These are phyloP conservation scores for Periplaneta americana DNA, from an alignment of 1,140 invertebrate genomes.

Conservation along the genomic window DNA sequence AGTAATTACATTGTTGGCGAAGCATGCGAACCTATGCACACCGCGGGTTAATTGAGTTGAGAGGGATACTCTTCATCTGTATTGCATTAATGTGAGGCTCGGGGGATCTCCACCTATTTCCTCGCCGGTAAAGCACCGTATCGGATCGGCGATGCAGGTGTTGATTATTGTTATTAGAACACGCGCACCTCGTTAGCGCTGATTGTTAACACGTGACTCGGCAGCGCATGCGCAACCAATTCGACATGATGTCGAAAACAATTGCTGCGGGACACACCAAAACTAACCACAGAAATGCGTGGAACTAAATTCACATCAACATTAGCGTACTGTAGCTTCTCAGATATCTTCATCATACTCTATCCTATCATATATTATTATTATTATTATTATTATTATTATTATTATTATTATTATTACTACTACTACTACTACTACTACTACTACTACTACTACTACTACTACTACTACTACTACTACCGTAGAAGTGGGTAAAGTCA, in stretches of 20 bases:
- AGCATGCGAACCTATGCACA: background rate
- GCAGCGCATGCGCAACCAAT: background rate
- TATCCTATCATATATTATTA: too few relatives aligned
- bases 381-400: too few relatives aligned
- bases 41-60: background rate
- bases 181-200: background rate
- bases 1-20: background rate
- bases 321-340: too few relatives aligned
- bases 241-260: background rate
- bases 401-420: too few relatives aligned
- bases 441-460: too few relatives aligned
- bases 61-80: background rate
- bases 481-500: too few relatives aligned
- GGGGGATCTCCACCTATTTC: background rate
- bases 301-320: background rate
- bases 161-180: background rate
- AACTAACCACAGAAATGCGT: background rate
- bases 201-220: background rate
- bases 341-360: too few relatives aligned
- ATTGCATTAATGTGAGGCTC: background rate
- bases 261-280: background rate
- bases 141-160: background rate
- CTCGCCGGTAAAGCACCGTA: background rate
- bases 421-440: too few relatives aligned
- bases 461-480: too few relatives aligned